phyloP scores from a whole-genome alignment of 1,140 invertebrate species.

The Caenorhabditis briggsae region DNA sequence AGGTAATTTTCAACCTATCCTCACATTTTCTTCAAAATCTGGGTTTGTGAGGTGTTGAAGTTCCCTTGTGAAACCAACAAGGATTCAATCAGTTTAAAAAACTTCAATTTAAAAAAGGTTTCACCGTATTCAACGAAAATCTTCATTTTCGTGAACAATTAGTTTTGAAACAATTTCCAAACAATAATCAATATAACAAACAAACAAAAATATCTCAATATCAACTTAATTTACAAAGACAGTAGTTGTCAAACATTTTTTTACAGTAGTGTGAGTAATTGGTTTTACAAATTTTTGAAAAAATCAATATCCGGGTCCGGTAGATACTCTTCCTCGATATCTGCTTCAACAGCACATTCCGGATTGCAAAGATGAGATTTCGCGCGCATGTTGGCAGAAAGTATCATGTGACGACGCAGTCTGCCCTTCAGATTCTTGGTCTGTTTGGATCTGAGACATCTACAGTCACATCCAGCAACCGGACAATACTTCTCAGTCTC shows the following conservation, averaged over 20 bases:
- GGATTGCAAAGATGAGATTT: constrained; percentile 49
- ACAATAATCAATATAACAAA: too few relatives aligned
- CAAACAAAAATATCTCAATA: not conserved
- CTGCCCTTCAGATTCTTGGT: constrained; percentile 17
- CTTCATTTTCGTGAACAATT: too few relatives aligned
- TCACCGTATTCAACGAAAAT: too few relatives aligned
- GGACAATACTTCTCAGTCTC: constrained; percentile 15
- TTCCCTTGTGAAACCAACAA: too few relatives aligned
- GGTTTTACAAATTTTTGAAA: not conserved
- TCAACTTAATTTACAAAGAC: too few relatives aligned
- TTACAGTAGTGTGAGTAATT: not conserved
- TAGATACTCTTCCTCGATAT: constrained; percentile 18
- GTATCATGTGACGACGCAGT: constrained; percentile 33
- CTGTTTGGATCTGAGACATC: not conserved
- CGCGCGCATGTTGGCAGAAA: constrained; percentile 41
- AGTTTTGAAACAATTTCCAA: not conserved
- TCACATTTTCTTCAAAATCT: too few relatives aligned
- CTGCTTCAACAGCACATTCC: constrained; percentile 23
- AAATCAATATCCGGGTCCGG: constrained; percentile 21
- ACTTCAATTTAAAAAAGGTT: too few relatives aligned
- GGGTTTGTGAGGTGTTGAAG: too few relatives aligned
- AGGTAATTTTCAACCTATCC: too few relatives aligned
- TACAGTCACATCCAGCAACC: constrained; percentile 26
- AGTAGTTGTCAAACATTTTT: too few relatives aligned
- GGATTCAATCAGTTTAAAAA: too few relatives aligned